These are phyloP conservation scores for Tautogolabrus adspersus DNA, from an alignment of 2,113 vertebrate species.

Conservation along the genomic window DNA sequence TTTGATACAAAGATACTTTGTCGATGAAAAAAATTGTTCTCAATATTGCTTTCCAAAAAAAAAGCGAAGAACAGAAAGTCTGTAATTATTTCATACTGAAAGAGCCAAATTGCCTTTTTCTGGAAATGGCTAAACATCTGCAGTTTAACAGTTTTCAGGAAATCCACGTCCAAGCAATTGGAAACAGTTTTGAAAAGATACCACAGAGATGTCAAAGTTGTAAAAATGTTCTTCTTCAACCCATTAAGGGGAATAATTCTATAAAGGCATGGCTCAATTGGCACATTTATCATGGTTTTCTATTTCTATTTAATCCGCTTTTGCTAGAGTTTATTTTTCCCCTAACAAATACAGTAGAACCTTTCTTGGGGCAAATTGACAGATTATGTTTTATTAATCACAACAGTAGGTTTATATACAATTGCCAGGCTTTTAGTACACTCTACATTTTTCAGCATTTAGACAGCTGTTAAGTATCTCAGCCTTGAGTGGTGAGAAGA, in stretches of 20 bases:
- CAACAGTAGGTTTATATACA: conserved; percentile 51
- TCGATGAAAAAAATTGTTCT: too few relatives aligned
- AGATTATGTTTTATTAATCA: neutral
- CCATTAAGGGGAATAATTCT: too few relatives aligned
- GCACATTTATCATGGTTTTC: neutral
- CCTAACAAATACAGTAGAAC: neutral
- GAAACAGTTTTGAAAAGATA: too few relatives aligned
- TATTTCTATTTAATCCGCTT: neutral
- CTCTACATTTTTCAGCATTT: conserved; percentile 8
- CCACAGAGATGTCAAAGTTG: too few relatives aligned
- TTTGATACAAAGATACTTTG: too few relatives aligned
- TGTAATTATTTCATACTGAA: too few relatives aligned
- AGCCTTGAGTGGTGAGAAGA: conserved; percentile 33
- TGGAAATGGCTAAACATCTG: too few relatives aligned
- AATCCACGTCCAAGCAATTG: too few relatives aligned
- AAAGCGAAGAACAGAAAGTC: too few relatives aligned
- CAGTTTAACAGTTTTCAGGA: too few relatives aligned
- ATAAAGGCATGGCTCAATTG: neutral
- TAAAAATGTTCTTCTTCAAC: neutral
- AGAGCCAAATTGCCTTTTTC: too few relatives aligned
- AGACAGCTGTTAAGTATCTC: conserved; percentile 49
- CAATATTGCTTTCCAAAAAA: too few relatives aligned
- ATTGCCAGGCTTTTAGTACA: conserved; percentile 34
- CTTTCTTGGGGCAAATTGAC: neutral
- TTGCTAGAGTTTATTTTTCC: neutral